phyloP scores from a whole-genome alignment of 2,797 vertebrate species.

The Gymnopithys bicolor region DNA sequence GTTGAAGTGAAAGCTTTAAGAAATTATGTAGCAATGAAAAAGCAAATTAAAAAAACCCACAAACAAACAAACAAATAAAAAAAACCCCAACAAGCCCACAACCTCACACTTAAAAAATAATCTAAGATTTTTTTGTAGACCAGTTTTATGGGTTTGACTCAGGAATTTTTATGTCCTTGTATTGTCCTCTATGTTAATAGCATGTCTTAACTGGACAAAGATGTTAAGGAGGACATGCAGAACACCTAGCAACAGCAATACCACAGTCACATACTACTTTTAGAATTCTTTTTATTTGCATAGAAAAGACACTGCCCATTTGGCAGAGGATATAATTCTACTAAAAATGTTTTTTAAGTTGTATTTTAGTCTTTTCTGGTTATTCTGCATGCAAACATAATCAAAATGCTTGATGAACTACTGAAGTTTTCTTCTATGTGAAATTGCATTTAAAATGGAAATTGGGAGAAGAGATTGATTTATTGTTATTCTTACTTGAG shows the following conservation, averaged over 20 bases:
- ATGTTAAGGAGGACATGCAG: neutral
- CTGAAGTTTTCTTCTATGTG: neutral
- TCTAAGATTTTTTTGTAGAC: neutral
- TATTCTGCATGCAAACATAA: constrained; percentile 13
- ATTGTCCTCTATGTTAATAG: neutral
- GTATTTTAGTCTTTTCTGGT: constrained; percentile 5
- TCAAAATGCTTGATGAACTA: neutral
- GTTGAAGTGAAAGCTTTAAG: neutral
- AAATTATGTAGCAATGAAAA: neutral
- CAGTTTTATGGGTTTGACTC: neutral
- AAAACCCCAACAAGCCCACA: neutral
- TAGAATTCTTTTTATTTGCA: neutral
- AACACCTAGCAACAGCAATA: neutral
- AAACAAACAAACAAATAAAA: neutral
- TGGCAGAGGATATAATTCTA: neutral
- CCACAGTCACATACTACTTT: neutral
- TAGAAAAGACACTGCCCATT: neutral
- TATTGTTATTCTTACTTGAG: neutral
- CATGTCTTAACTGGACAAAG: neutral
- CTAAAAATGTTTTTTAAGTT: constrained; percentile 3
- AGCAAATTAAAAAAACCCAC: neutral
- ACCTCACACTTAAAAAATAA: neutral
- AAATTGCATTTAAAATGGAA: neutral
- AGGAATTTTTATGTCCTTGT: neutral
- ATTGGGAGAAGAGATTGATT: neutral